A percentile compares a stretch with the other conserved stretches of the same genome.
phyloP scores from a whole-genome alignment of 2,797 vertebrate genomes.

The Myiotriccus ornatus region DNA sequence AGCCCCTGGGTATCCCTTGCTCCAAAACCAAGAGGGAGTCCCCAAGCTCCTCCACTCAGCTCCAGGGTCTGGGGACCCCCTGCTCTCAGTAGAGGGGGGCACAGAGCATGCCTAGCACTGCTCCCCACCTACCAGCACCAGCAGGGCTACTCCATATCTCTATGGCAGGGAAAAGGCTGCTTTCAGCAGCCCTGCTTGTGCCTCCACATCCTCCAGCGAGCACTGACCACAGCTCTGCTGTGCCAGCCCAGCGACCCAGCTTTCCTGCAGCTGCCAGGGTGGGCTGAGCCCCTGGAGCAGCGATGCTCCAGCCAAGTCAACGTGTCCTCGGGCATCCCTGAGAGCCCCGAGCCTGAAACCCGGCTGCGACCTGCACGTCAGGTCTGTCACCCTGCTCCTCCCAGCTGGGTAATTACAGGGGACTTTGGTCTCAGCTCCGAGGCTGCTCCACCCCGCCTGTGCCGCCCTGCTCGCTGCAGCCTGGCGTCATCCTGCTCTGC shows the following conservation, averaged over 20 bases:
- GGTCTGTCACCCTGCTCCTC: conserved; percentile 30
- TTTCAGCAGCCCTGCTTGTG: not conserved
- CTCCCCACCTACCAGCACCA: not conserved
- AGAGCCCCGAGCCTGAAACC: not conserved
- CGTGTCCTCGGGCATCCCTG: not conserved
- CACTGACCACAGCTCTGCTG: not conserved
- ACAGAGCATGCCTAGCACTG: not conserved
- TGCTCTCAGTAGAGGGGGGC: not conserved
- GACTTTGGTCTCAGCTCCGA: not conserved
- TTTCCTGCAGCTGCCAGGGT: not conserved
- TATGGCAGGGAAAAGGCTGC: not conserved
- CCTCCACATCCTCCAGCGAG: accelerated
- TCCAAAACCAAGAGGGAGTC: not conserved
- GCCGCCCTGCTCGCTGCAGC: conserved; percentile 31
- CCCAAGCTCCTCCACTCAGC: not conserved
- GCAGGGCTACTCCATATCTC: not conserved
- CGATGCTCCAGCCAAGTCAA: not conserved
- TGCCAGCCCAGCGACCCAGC: not conserved
- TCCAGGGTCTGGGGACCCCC: not conserved
- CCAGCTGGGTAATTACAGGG: not conserved
- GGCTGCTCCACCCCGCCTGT: conserved; percentile 13
- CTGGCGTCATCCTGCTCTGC: conserved; percentile 30
- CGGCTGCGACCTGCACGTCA: not conserved
- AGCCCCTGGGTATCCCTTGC: accelerated
- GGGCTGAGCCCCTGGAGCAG: not conserved